Evolutionary conservation across 1,140 invertebrate genomes (phyloP).

Genomic region (Solen grandis): DNA sequence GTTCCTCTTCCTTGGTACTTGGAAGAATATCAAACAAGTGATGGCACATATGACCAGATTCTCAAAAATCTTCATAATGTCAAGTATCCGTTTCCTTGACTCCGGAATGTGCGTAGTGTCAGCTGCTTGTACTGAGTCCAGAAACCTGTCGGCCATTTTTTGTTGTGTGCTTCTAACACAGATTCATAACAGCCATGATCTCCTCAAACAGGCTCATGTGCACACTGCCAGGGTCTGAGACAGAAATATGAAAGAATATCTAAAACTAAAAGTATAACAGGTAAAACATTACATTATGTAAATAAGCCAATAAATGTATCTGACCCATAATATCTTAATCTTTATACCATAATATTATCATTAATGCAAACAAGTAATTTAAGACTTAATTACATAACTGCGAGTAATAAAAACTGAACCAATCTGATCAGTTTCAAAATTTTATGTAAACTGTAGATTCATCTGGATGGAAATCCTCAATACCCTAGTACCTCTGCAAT

Average conservation of each 20-base stretch:
- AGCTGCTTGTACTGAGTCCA: conserved; percentile 90
- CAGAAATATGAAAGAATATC: background rate
- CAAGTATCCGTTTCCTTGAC: conserved; percentile 89
- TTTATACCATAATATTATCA: no score
- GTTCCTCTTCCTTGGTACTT: conserved; percentile 87
- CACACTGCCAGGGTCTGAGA: conserved; percentile 56
- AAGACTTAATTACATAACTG: no score
- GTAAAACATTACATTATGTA: no score
- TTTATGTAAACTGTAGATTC: no score
- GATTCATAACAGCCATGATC: conserved; percentile 29
- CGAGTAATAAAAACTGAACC: no score
- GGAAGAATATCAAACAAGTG: conserved; percentile 90
- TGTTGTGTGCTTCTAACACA: conserved; percentile 20
- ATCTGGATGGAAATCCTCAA: no score
- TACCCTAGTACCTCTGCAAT: no score
- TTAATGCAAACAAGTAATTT: no score
- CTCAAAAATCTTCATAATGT: conserved; percentile 91
- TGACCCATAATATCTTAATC: no score
- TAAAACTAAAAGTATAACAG: no score
- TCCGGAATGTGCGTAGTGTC: conserved; percentile 90
- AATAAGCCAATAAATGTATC: no score
- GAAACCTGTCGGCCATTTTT: conserved; percentile 90
- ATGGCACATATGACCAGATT: conserved; percentile 88
- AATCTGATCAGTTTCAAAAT: no score
- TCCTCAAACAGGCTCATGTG: conserved; percentile 64